phyloP scores from a whole-genome alignment of 2,113 vertebrate species.

The Vicugna pacos region DNA sequence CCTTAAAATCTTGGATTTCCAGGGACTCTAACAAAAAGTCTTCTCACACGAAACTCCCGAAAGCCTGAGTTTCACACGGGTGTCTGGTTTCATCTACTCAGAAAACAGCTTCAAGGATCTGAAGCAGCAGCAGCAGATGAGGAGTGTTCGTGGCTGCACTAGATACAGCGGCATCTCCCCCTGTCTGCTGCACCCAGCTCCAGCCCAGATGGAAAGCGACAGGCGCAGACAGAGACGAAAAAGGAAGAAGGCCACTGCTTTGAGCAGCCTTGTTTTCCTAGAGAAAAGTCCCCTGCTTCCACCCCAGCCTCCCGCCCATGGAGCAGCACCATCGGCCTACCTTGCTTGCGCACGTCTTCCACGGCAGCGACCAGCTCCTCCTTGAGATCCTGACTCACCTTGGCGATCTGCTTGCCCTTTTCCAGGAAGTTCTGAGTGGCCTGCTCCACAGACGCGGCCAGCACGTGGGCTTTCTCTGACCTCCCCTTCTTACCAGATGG shows the following conservation, averaged over 20 bases:
- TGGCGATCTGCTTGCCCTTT: slow-evolving; percentile 98
- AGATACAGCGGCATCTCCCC: background rate
- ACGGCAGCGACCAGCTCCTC: slow-evolving; percentile 97
- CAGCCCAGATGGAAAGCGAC: background rate
- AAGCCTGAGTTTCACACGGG: background rate
- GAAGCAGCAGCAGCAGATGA: background rate
- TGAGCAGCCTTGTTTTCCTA: background rate
- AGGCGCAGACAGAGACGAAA: background rate
- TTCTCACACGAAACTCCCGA: background rate
- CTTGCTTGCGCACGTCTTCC: slow-evolving; percentile 98
- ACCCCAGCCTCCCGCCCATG: background rate
- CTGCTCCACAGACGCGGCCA: slow-evolving; percentile 98
- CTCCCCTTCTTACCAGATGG: slow-evolving; percentile 98
- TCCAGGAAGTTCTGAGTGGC: slow-evolving; percentile 99
- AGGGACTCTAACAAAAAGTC: background rate
- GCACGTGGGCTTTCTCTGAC: slow-evolving; percentile 98
- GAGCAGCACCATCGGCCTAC: slow-evolving; percentile 80
- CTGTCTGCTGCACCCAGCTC: background rate
- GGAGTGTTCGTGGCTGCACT: background rate
- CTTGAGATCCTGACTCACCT: slow-evolving; percentile 98
- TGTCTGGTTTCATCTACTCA: background rate
- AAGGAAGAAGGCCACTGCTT: background rate
- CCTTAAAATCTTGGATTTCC: background rate
- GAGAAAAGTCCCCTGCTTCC: background rate
- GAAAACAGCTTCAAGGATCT: background rate